Evolutionary conservation across 1,140 invertebrate species (phyloP).

Genomic region (Trachymyrmex septentrionalis): DNA sequence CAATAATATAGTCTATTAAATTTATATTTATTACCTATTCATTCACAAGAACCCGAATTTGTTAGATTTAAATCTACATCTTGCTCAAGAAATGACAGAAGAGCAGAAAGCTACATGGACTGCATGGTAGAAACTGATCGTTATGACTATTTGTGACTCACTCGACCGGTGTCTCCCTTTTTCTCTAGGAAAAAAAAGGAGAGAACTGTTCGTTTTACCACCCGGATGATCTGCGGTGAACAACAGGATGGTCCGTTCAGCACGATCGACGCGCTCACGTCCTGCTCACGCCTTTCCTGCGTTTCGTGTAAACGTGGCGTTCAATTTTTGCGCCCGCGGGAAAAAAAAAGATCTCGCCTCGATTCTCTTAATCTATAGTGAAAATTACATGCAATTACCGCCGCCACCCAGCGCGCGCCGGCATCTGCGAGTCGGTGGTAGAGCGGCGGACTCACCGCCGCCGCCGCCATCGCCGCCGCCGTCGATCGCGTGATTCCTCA

Average conservation of each 20-base stretch:
- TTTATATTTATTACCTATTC: neutral
- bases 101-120: neutral
- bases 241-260: conserved; percentile 47
- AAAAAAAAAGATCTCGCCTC: conserved; percentile 67
- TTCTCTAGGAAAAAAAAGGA: neutral
- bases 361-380: conserved; percentile 78
- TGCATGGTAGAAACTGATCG: neutral
- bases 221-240: conserved; percentile 33
- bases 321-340: conserved; percentile 67
- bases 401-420: conserved; percentile 75
- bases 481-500: conserved; percentile 75
- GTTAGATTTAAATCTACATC: neutral
- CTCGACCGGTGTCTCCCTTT: neutral
- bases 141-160: conserved; percentile 15
- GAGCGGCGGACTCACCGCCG: conserved; percentile 67
- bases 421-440: conserved; percentile 76
- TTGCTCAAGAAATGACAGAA: neutral
- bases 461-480: conserved; percentile 46
- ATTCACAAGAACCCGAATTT: neutral
- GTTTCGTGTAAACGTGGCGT: conserved; percentile 71
- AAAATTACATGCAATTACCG: conserved; percentile 78
- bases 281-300: conserved; percentile 58
- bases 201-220: neutral
- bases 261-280: conserved; percentile 38
- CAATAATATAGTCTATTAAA: neutral